A percentile compares a stretch with the other conserved stretches of the same genome.
Conservation (phyloP, 1,140 invertebrate genomes). For the Colletes latitarsis region DNA sequence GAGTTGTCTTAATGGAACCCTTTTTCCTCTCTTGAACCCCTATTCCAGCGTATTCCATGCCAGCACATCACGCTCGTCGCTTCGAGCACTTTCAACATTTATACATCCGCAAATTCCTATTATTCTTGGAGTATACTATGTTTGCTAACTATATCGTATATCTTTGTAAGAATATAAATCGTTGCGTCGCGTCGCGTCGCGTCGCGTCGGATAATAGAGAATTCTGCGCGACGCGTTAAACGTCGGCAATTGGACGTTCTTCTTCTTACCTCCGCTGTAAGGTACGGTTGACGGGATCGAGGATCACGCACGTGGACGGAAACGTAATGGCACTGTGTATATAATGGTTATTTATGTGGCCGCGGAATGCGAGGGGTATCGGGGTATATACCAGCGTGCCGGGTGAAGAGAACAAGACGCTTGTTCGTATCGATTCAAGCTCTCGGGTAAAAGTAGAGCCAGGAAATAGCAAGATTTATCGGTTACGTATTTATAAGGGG, state of each 20-base stretch:
- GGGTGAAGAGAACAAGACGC: not conserved
- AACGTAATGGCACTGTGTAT: slow-evolving; percentile 54
- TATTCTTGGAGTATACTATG: slow-evolving; percentile 1
- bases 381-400: slow-evolving; percentile 3
- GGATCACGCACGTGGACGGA: slow-evolving; percentile 55
- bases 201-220: slow-evolving; percentile 47
- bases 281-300: slow-evolving; percentile 43
- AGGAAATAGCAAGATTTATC: slow-evolving; percentile 66
- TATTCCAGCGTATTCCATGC: not conserved
- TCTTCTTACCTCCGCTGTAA: slow-evolving; percentile 9
- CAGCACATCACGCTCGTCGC: not conserved
- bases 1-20: not conserved
- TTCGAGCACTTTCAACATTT: not conserved
- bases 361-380: slow-evolving; percentile 45
- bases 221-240: slow-evolving; percentile 56
- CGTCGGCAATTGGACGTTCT: slow-evolving; percentile 52
- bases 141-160: not conserved
- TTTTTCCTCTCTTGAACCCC: no score
- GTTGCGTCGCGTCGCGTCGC: slow-evolving; percentile 29
- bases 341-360: slow-evolving; percentile 73
- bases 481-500: slow-evolving; percentile 68
- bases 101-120: not conserved
- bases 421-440: slow-evolving; percentile 50
- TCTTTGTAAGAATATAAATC: slow-evolving; percentile 61
- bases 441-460: slow-evolving; percentile 2